phyloP scores from a whole-genome alignment of 2,888 invertebrate species.

The Himalopsyche tibetana region DNA sequence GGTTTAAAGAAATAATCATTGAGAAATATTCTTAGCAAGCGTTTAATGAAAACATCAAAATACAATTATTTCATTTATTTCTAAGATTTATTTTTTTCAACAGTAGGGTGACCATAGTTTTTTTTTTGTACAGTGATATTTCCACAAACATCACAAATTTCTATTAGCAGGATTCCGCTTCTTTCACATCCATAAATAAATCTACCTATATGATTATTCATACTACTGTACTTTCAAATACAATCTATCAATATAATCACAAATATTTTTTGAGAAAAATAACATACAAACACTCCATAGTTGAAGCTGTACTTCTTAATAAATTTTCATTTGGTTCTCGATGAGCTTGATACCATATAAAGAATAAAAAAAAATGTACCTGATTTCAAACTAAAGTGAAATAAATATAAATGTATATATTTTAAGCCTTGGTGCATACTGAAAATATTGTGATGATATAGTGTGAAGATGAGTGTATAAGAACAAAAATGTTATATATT shows the following conservation, averaged over 20 bases:
- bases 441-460: too few species aligned
- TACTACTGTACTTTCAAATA: conserved; percentile 60
- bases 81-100: not conserved
- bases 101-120: conserved; percentile 14
- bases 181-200: conserved; percentile 34
- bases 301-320: not conserved
- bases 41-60: not conserved
- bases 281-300: conserved; percentile 48
- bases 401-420: conserved; percentile 5
- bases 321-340: conserved; percentile 24
- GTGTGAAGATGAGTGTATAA: too few species aligned
- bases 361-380: not conserved
- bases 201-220: conserved; percentile 39
- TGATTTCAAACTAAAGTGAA: not conserved
- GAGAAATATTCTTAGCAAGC: not conserved
- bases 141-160: conserved; percentile 38
- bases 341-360: conserved; percentile 11
- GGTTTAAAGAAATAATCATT: too few species aligned
- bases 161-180: conserved; percentile 8
- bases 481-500: too few species aligned
- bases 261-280: conserved; percentile 61
- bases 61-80: not conserved
- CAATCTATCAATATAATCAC: conserved; percentile 62
- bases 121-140: conserved; percentile 45
- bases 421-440: too few species aligned